Conservation (phyloP, 1,140 invertebrate genomes). For the Ladona fulva region DNA sequence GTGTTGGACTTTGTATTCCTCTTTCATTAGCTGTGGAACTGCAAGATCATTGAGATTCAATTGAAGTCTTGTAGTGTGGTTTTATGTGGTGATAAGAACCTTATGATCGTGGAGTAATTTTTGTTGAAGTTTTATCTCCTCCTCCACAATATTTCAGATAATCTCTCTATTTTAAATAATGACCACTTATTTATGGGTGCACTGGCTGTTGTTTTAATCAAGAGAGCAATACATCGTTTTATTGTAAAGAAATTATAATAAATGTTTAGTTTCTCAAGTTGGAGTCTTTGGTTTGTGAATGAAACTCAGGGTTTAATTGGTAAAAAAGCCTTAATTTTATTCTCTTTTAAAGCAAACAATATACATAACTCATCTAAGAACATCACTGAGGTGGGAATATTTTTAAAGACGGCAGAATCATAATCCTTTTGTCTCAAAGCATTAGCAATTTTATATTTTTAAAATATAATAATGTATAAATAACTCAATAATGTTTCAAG, state of each 20-base stretch:
- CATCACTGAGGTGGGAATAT: slow-evolving; percentile 8
- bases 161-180: neutral
- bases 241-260: neutral
- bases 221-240: neutral
- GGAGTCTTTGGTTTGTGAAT: no score
- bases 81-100: neutral
- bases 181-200: neutral
- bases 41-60: no score
- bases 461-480: neutral
- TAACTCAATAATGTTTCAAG: neutral
- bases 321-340: slow-evolving; percentile 10
- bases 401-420: neutral
- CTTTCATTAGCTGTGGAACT: no score
- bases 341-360: neutral
- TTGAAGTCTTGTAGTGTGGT: no score
- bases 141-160: neutral
- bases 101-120: neutral
- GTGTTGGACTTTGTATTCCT: no score
- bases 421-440: neutral
- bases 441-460: neutral
- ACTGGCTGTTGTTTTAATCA: neutral
- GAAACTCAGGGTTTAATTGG: no score
- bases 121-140: neutral
- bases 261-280: no score
- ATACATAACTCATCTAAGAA: neutral